A percentile compares a stretch with the other conserved stretches of the same genome.
Conservation (phyloP, 2,888 invertebrate species). For the Noctua comes region DNA sequence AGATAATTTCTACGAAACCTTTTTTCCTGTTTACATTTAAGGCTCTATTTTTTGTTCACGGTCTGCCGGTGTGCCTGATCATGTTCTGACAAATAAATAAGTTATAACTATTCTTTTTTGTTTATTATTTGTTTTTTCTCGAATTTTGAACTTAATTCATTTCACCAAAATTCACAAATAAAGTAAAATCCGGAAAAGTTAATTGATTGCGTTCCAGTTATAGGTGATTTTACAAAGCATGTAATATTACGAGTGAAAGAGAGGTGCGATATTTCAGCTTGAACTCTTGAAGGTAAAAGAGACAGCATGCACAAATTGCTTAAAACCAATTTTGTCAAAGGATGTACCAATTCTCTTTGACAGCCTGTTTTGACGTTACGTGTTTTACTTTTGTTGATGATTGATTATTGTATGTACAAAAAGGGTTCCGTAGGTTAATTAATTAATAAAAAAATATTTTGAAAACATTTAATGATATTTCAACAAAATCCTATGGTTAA, state of each 20-base stretch:
- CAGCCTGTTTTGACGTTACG: constrained; percentile 9
- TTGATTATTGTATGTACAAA: background rate
- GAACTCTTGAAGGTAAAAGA: constrained; percentile 22
- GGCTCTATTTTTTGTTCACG: too few relatives aligned
- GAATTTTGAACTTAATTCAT: constrained; percentile 12
- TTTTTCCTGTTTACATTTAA: constrained; percentile 38
- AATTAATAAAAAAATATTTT: constrained; percentile 50
- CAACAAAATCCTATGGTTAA: constrained; percentile 57
- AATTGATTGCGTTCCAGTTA: constrained; percentile 26
- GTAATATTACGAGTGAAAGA: constrained; percentile 5
- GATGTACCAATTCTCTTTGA: constrained; percentile 12
- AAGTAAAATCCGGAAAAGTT: background rate
- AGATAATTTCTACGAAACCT: background rate
- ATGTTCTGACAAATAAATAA: background rate
- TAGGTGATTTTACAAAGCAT: background rate
- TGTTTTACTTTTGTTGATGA: background rate
- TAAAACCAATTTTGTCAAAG: background rate
- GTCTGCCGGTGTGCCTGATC: background rate
- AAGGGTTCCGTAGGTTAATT: constrained; percentile 48
- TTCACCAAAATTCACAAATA: constrained; percentile 5
- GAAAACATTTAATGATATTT: constrained; percentile 53
- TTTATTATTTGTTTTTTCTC: constrained; percentile 25
- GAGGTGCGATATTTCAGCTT: background rate
- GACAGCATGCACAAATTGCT: constrained; percentile 3
- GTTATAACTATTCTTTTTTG: background rate